A percentile compares a stretch with the other conserved stretches of the same genome.
These are phyloP conservation scores for Hololepta plana DNA, from an alignment of 2,888 invertebrate species.

Conservation along the genomic window DNA sequence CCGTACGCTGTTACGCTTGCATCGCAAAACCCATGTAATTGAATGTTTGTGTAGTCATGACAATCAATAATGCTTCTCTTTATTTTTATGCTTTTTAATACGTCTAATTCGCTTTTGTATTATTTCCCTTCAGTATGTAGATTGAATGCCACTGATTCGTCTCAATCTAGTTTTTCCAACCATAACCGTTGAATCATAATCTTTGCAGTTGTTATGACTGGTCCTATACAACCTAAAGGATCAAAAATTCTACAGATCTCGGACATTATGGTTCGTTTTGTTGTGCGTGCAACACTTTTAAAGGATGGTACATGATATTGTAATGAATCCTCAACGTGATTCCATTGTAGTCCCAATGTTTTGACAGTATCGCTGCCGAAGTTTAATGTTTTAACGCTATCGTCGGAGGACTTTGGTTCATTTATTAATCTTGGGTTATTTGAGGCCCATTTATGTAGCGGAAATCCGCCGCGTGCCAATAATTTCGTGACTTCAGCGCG, in stretches of 20 bases:
- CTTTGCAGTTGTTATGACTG: slow-evolving; percentile 6
- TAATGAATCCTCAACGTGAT: neutral
- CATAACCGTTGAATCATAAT: slow-evolving; percentile 8
- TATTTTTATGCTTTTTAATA: slow-evolving; percentile 6
- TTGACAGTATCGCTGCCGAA: slow-evolving; percentile 4
- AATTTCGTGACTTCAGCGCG: slow-evolving; percentile 4
- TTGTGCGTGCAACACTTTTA: neutral
- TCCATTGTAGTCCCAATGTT: slow-evolving; percentile 7
- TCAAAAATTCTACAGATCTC: slow-evolving; percentile 6
- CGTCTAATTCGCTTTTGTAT: slow-evolving; percentile 3
- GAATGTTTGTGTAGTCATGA: too few species aligned
- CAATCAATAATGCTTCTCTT: too few species aligned
- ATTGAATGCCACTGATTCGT: slow-evolving; percentile 7
- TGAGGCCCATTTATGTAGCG: slow-evolving; percentile 10
- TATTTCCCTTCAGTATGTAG: slow-evolving; percentile 5
- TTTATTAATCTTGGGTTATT: slow-evolving; percentile 7
- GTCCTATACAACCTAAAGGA: slow-evolving; percentile 7
- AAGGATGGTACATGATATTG: slow-evolving; percentile 1
- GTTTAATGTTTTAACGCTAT: too few species aligned
- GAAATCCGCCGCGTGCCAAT: slow-evolving; percentile 9
- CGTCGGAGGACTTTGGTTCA: too few species aligned
- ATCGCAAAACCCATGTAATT: slow-evolving; percentile 14
- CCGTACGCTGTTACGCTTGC: slow-evolving; percentile 12
- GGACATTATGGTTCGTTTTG: slow-evolving; percentile 6
- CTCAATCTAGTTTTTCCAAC: slow-evolving; percentile 7